Percentiles rank a stretch among this genome's conserved stretches.
Conservation (phyloP, 2,888 invertebrate genomes). For the Blomia tropicalis region DNA sequence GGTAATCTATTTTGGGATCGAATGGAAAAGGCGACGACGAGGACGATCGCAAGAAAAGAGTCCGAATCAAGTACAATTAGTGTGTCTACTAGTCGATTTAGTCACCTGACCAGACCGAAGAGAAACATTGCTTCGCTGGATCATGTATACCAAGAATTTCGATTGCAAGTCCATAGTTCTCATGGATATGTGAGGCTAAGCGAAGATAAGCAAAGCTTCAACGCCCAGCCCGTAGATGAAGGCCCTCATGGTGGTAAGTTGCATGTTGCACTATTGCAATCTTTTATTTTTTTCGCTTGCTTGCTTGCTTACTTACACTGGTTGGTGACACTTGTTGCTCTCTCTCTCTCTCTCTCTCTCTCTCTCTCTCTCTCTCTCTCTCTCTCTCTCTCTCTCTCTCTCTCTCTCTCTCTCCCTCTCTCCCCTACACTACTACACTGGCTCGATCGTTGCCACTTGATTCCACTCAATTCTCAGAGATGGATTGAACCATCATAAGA, state of each 20-base stretch:
- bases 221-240: too few species aligned
- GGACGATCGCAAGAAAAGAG: not conserved
- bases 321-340: not conserved
- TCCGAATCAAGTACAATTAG: not conserved
- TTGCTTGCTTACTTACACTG: not conserved
- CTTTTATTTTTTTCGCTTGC: not conserved
- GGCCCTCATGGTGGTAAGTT: not conserved
- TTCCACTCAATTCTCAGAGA: too few species aligned
- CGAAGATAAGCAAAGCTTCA: not conserved
- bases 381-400: too few species aligned
- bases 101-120: not conserved
- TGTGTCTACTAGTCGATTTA: constrained; percentile 5
- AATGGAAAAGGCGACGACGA: not conserved
- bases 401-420: too few species aligned
- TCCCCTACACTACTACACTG: too few species aligned
- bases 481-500: too few species aligned
- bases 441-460: too few species aligned
- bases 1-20: too few species aligned
- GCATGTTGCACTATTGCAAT: not conserved
- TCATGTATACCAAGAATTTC: not conserved
- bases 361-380: too few species aligned
- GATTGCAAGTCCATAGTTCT: not conserved
- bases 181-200: not conserved
- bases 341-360: too few species aligned
- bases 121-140: not conserved